Conservation (phyloP, 2,797 vertebrate species). For the Lacerta agilis region DNA sequence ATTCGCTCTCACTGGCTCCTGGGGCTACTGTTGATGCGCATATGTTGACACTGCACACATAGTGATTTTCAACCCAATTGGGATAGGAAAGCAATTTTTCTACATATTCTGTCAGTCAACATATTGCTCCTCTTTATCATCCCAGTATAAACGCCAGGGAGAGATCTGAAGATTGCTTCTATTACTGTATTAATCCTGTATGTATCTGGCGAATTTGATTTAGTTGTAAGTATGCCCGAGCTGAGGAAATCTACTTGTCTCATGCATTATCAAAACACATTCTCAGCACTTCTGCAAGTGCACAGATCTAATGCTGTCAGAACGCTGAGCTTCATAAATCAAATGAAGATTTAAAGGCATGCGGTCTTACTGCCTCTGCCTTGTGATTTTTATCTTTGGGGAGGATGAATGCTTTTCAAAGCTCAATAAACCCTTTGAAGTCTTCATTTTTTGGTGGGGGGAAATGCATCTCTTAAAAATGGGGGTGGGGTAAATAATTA, state of each 20-base stretch:
- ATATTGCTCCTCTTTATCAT: constrained; percentile 9
- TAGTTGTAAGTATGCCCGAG: neutral
- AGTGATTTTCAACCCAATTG: neutral
- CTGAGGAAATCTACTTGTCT: constrained; percentile 5
- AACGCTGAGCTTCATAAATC: constrained; percentile 2
- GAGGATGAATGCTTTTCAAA: constrained; percentile 5
- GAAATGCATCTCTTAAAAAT: neutral
- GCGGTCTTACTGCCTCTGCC: neutral
- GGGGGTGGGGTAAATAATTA: neutral
- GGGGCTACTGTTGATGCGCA: neutral
- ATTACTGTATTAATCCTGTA: neutral
- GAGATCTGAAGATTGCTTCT: neutral
- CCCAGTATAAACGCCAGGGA: neutral
- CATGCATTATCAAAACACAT: neutral
- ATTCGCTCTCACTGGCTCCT: neutral
- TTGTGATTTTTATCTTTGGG: neutral
- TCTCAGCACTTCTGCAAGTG: constrained; percentile 30
- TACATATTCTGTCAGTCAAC: constrained; percentile 7
- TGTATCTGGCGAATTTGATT: constrained; percentile 1
- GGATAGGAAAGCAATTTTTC: neutral
- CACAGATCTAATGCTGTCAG: constrained; percentile 25
- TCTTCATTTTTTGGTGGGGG: neutral
- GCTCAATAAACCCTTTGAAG: constrained; percentile 5
- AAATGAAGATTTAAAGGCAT: constrained; percentile 9
- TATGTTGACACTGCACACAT: neutral